phyloP scores from a whole-genome alignment of 2,797 vertebrate genomes.

The Paramormyrops hopkinsi region DNA sequence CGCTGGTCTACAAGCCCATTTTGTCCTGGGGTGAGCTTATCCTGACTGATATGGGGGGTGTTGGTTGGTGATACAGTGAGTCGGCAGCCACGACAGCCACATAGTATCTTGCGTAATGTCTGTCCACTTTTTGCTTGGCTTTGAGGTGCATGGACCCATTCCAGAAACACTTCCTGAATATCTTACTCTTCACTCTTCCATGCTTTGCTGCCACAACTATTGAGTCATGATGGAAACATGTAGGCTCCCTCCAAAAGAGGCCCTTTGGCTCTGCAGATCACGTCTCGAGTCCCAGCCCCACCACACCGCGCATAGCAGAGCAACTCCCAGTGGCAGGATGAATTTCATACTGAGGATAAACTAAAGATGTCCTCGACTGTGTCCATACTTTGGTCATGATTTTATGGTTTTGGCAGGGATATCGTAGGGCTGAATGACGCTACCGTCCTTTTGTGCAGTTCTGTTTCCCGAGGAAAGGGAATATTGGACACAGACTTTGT shows the following conservation, averaged over 20 bases:
- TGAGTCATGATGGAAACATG: background rate
- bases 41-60: background rate
- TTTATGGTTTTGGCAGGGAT: background rate
- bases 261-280: background rate
- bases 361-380: background rate
- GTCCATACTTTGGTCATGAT: background rate
- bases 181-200: background rate
- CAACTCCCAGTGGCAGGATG: background rate
- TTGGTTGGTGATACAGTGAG: background rate
- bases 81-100: background rate
- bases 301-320: background rate
- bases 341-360: background rate
- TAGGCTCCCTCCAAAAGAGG: background rate
- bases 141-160: background rate
- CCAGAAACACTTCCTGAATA: background rate
- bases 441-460: background rate
- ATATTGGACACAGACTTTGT: background rate
- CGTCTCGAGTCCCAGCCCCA: background rate
- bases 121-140: background rate
- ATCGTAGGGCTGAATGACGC: background rate
- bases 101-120: background rate
- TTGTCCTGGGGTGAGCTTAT: background rate
- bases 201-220: background rate
- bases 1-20: background rate
- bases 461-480: background rate